phyloP scores from a whole-genome alignment of 2,797 vertebrate genomes.

The Falco naumanni region DNA sequence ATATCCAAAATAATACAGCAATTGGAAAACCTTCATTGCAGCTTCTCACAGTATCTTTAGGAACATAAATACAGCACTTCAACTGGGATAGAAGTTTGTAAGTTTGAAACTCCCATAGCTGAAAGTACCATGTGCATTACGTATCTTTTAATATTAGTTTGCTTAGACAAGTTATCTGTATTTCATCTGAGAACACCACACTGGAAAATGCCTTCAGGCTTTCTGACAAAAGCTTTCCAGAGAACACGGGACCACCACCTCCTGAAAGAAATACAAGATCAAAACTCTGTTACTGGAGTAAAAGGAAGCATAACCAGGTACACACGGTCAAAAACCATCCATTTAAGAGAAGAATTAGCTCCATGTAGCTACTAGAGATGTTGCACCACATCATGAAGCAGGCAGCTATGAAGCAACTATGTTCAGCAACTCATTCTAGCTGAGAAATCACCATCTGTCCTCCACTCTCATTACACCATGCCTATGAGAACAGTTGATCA shows the following conservation, averaged over 20 bases:
- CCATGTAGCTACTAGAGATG: background rate
- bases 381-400: background rate
- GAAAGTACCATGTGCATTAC: background rate
- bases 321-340: fast-evolving
- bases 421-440: background rate
- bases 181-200: background rate
- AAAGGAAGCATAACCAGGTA: background rate
- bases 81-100: background rate
- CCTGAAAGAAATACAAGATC: background rate
- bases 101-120: background rate
- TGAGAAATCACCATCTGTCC: background rate
- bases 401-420: background rate
- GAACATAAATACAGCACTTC: background rate
- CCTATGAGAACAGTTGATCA: background rate
- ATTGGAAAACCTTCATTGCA: too few relatives aligned
- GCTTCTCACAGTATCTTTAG: background rate
- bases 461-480: background rate
- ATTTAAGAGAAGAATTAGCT: background rate
- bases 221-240: background rate
- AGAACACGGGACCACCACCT: background rate
- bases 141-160: background rate
- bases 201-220: background rate
- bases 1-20: background rate
- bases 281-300: background rate
- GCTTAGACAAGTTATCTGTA: background rate